Evolutionary conservation across 23 tunicate species (phyloP).

Genomic region (Pegea sp.): DNA sequence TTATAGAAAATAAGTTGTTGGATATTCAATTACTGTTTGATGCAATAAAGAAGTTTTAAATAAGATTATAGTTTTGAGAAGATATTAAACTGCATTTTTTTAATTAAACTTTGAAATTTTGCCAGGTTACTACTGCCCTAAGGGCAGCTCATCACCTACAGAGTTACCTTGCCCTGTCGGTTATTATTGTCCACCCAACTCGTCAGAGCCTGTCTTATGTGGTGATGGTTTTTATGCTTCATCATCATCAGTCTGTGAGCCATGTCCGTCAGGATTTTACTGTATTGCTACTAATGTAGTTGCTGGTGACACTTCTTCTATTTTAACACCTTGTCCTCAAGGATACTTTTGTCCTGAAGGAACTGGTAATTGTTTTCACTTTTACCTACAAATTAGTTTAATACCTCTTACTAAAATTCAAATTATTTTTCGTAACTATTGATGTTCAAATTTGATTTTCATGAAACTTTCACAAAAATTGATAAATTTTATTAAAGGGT

Average conservation of each 20-base stretch:
- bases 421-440: no score
- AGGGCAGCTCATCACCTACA: conserved; percentile 41
- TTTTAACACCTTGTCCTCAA: conserved; percentile 33
- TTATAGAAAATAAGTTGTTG: no score
- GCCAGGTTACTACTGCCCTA: conserved; percentile 77
- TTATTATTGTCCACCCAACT: conserved; percentile 41
- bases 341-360: conserved; percentile 95
- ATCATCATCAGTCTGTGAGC: conserved; percentile 14
- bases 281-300: conserved; percentile 30
- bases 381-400: background rate
- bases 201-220: conserved; percentile 34
- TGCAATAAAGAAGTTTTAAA: no score
- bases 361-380: conserved; percentile 24
- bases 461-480: background rate
- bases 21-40: no score
- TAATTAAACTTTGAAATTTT: no score
- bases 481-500: conserved; percentile 7
- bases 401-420: background rate
- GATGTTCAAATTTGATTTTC: no score
- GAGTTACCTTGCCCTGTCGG: conserved; percentile 46
- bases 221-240: conserved; percentile 59
- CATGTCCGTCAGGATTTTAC: conserved; percentile 69
- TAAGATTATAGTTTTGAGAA: background rate
- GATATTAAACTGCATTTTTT: background rate
- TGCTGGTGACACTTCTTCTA: conserved; percentile 22